Evolutionary conservation across 2,113 vertebrate species (phyloP), one percentile per base, ranked within the genome.

Genomic region (Phoenicopterus ruber): DNA sequence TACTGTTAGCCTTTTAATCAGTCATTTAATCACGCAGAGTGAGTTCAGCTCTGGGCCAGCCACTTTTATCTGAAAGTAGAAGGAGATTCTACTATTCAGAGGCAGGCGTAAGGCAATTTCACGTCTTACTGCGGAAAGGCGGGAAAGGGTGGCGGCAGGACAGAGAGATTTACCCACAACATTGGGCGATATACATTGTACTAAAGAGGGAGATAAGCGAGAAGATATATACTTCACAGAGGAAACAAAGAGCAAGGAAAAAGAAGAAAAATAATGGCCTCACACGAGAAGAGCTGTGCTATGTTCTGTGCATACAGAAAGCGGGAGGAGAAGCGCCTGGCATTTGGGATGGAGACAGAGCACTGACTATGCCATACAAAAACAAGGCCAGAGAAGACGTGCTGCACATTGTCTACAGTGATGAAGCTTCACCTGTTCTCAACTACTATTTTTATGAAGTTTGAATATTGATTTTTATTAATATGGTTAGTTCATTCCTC

Each of bases 151-250:
- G 12, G n/a, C 1, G 3, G 50, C 40, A 22, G 40, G 46, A 47
- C 54, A 63, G 38, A 36, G 47, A 86, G 72, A 57, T 71, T 31
- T n/a, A 24, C 6, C 2, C 36, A 40, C 44, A 40, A 7, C 34
- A 9, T 15, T 0, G 0, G 25, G 55, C 1, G 1, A 10, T 44
- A 9, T 0, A 10, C 15, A 1, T 17, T 34, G 62, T 44, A 34
- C 49, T 24, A 9, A 42, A 14, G 70, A 36, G 22, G 21, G n/a
- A 59, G 25, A 28, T 49, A 25, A 46, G 38, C n/a, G 44, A 49
- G 55, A 78, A 58, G 21, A 22, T 26, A 28, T 16, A 22, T 1
- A 14, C 36, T 70, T 44, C 8, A 67, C 13, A 61, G 17, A 40
- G 59, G 14, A 34, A 34, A 63, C 10, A 32, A 8, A 29, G n/a